Percentiles rank a stretch among this genome's conserved stretches.
Evolutionary conservation across 2,797 vertebrate genomes (phyloP).

Genomic region (Loriculus beryllinus): DNA sequence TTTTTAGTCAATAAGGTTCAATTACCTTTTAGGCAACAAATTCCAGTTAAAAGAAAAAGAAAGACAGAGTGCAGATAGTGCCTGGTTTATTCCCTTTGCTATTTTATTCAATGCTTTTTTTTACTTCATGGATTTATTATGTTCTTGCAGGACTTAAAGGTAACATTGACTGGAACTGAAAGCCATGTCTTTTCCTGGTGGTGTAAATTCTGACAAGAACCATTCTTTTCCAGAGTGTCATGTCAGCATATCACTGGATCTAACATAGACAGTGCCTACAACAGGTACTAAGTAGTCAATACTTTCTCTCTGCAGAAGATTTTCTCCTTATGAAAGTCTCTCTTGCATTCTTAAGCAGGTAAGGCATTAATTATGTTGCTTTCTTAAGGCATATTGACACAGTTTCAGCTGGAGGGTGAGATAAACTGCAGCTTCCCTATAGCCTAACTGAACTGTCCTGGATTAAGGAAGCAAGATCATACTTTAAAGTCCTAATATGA

Average conservation of each 20-base stretch:
- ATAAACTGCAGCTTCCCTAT: neutral
- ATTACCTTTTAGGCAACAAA: neutral
- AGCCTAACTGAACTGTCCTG: neutral
- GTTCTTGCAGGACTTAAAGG: neutral
- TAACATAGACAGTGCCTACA: neutral
- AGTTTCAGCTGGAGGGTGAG: neutral
- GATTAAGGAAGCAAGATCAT: neutral
- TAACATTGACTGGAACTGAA: neutral
- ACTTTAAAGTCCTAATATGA: neutral
- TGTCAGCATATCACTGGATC: neutral
- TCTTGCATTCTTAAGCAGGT: neutral
- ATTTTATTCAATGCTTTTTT: neutral
- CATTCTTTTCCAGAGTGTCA: neutral
- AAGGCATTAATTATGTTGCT: rapidly evolving
- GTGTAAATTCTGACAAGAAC: neutral
- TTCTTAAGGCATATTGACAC: neutral
- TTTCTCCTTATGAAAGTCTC: neutral
- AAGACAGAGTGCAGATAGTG: neutral
- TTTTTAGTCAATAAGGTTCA: neutral
- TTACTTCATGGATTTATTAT: neutral
- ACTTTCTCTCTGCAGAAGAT: neutral
- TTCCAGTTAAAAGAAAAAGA: neutral
- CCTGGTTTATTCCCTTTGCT: neutral
- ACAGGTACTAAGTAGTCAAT: neutral
- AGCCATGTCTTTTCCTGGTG: neutral